phyloP scores from a whole-genome alignment of 1,140 invertebrate species.

The Venturia canescens region DNA sequence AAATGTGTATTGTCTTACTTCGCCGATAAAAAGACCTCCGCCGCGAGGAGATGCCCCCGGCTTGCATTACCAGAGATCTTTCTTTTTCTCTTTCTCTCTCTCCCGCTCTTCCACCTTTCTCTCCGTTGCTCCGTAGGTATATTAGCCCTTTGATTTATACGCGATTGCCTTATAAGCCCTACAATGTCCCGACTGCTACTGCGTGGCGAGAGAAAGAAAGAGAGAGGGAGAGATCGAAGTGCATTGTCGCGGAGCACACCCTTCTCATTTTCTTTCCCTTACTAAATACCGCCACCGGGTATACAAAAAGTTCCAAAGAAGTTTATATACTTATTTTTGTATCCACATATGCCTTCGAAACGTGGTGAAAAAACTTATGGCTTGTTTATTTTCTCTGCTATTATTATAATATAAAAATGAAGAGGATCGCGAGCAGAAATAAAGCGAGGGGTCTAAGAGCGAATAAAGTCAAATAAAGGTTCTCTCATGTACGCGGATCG shows the following conservation, averaged over 20 bases:
- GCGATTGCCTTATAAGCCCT: slow-evolving; percentile 68
- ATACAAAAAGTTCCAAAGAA: slow-evolving; percentile 16
- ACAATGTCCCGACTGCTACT: slow-evolving; percentile 59
- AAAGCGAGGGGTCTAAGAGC: not conserved
- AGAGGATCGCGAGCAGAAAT: slow-evolving; percentile 8
- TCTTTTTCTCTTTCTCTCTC: slow-evolving; percentile 22
- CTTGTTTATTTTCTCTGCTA: not conserved
- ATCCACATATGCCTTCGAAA: slow-evolving; percentile 2
- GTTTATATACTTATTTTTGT: slow-evolving; percentile 13
- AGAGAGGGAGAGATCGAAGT: not conserved
- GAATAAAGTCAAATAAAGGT: slow-evolving; percentile 1
- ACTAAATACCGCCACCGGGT: slow-evolving; percentile 16
- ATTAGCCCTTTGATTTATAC: slow-evolving; percentile 76
- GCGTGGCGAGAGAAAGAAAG: not conserved
- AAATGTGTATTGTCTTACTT: slow-evolving; percentile 75
- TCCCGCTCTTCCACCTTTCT: slow-evolving; percentile 3
- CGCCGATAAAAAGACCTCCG: slow-evolving; percentile 74
- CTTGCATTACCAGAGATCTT: slow-evolving; percentile 35
- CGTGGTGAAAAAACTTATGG: not conserved
- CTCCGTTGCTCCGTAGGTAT: slow-evolving; percentile 62
- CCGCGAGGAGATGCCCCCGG: slow-evolving; percentile 39
- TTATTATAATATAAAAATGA: slow-evolving; percentile 29
- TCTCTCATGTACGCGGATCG: slow-evolving; percentile 15
- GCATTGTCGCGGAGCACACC: not conserved
- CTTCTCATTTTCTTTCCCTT: slow-evolving; percentile 2